phyloP scores from a whole-genome alignment of 2,888 invertebrate species.

The Hedya salicella region DNA sequence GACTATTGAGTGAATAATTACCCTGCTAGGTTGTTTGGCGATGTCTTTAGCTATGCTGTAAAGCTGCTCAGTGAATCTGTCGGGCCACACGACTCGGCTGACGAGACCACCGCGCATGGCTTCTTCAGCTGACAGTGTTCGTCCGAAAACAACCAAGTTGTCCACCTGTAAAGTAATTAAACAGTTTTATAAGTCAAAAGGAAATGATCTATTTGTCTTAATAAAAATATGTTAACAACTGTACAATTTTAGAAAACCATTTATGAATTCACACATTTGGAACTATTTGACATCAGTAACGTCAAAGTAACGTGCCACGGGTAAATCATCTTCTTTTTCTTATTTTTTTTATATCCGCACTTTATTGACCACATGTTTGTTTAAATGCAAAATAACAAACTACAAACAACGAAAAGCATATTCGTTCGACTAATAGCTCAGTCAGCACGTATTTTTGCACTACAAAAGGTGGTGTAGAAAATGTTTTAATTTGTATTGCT shows the following conservation, averaged over 20 bases:
- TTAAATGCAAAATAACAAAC: no score
- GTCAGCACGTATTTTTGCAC: no score
- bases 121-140: conserved; percentile 92
- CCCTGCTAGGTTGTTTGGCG: conserved; percentile 90
- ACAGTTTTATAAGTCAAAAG: neutral
- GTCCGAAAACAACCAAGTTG: conserved; percentile 84
- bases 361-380: no score
- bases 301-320: no score
- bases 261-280: no score
- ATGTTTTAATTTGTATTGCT: no score
- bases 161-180: conserved; percentile 61
- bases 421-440: no score
- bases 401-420: no score
- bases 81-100: conserved; percentile 91
- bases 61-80: conserved; percentile 90
- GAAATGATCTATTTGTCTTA: neutral
- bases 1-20: conserved; percentile 68
- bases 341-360: no score
- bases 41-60: conserved; percentile 88
- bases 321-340: no score
- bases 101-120: conserved; percentile 92
- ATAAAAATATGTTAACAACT: neutral
- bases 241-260: neutral
- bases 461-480: no score
- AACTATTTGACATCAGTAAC: no score